A percentile compares a stretch with the other conserved stretches of the same genome.
Evolutionary conservation across 2,113 vertebrate genomes (phyloP).

Genomic region (Benitochromis conjunctus): DNA sequence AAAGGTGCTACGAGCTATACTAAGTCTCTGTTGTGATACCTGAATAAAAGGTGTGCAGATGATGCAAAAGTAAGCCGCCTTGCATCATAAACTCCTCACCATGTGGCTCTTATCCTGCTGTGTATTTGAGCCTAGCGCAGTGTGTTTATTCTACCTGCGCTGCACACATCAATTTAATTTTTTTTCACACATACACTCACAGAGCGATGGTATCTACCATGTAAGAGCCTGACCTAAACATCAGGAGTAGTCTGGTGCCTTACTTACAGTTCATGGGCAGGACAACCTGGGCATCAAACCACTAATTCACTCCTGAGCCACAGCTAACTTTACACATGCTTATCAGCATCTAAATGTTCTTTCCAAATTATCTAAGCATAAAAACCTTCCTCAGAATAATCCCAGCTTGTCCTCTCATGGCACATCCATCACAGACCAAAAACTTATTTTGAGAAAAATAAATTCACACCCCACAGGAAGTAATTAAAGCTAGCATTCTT

Average conservation of each 20-base stretch:
- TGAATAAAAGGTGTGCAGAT: not conserved
- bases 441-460: not conserved
- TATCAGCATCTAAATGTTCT: not conserved
- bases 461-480: not conserved
- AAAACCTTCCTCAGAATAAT: not conserved
- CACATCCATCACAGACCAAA: not conserved
- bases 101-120: not conserved
- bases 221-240: not conserved
- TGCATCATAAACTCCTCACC: not conserved
- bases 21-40: not conserved
- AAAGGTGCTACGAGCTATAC: not conserved
- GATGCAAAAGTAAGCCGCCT: not conserved
- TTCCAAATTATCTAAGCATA: not conserved
- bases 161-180: not conserved
- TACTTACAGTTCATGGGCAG: not conserved
- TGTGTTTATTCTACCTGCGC: not conserved
- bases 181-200: not conserved
- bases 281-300: not conserved
- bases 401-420: not conserved
- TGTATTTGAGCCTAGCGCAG: not conserved
- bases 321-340: not conserved
- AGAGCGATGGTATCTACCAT: not conserved
- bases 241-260: not conserved
- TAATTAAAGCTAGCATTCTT: not conserved
- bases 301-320: not conserved